Evolutionary conservation across 2,797 vertebrate genomes (phyloP).

Genomic region (Pterois miles): DNA sequence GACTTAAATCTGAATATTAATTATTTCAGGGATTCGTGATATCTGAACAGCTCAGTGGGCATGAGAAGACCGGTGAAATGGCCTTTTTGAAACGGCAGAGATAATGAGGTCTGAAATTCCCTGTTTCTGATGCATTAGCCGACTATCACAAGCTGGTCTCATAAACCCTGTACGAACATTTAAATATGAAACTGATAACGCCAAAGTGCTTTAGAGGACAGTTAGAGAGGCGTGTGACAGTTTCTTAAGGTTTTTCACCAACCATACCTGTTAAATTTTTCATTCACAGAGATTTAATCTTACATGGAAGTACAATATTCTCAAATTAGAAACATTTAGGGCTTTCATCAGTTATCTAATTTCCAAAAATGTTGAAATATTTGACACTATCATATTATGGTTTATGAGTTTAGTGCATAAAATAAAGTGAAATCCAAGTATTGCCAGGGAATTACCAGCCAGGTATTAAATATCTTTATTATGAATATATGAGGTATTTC

Average conservation of each 20-base stretch:
- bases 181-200: conserved; percentile 56
- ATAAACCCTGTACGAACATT: conserved; percentile 45
- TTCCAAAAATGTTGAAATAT: not conserved
- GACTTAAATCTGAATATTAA: conserved; percentile 64
- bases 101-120: conserved; percentile 67
- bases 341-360: not conserved
- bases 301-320: not conserved
- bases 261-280: not conserved
- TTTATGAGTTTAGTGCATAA: not conserved
- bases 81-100: conserved; percentile 55
- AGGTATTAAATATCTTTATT: not conserved
- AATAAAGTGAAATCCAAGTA: not conserved
- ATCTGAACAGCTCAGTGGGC: conserved; percentile 54
- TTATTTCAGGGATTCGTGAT: conserved; percentile 64
- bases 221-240: not conserved
- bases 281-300: not conserved
- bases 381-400: not conserved
- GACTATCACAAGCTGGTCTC: conserved; percentile 39
- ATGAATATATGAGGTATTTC: not conserved
- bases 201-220: conserved; percentile 61
- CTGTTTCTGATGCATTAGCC: conserved; percentile 59
- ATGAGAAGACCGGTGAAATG: conserved; percentile 58
- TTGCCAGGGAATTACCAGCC: not conserved
- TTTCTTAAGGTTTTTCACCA: not conserved
- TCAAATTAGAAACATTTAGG: not conserved